Base-by-base conservation (phyloP, 2,888 invertebrate genomes). In the Brachynemurus nebulosus region DNA sequence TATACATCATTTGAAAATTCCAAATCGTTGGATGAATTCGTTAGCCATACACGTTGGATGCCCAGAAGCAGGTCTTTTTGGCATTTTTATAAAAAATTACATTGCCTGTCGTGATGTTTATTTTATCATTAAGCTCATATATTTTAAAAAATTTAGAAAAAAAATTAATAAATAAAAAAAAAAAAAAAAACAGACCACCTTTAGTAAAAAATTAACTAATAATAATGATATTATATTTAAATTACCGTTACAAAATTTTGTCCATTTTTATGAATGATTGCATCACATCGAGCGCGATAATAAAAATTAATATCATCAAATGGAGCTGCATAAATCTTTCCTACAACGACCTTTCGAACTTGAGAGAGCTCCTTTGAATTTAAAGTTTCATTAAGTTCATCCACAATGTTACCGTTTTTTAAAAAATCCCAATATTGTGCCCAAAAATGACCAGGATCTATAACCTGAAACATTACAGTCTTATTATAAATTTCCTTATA, bases 391-490 rank as follows among this genome's bases (percentile, higher is more conserved):
- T 60, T 54, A 45, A 76, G 68, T 48, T 57, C 58, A 3, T 52
- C 50, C 2, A 68, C 45, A 3, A 57, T 55, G 1, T 55, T 48
- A 7, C 53, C 54, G 0, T 67, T 67, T 1, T 68, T n/a, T n/a
- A n/a, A n/a, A n/a, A n/a, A n/a, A n/a, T n/a, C n/a, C n/a, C n/a
- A n/a, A 51, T 73, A 66, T 45, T 74, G 76, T 8, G 70, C 78
- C 77, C 78, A 86, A 61, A 86, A 85, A 54, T 76, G 74, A 44
- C 75, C 71, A 16, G 80, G 74, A 57, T 73, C 72, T 12, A 72
- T 62, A 2, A 72, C 55, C 78, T 82, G 57, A 18, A 57, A 54
- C 47, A 42, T n/a, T n/a, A n/a, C n/a, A n/a, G n/a, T n/a, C n/a
- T n/a, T n/a, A n/a, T n/a, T n/a, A n/a, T n/a, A n/a, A 36, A 45